A percentile compares a stretch with the other conserved stretches of the same genome.
phyloP scores from a whole-genome alignment of 2,113 vertebrate species.

The Drymodes brunneopygia region DNA sequence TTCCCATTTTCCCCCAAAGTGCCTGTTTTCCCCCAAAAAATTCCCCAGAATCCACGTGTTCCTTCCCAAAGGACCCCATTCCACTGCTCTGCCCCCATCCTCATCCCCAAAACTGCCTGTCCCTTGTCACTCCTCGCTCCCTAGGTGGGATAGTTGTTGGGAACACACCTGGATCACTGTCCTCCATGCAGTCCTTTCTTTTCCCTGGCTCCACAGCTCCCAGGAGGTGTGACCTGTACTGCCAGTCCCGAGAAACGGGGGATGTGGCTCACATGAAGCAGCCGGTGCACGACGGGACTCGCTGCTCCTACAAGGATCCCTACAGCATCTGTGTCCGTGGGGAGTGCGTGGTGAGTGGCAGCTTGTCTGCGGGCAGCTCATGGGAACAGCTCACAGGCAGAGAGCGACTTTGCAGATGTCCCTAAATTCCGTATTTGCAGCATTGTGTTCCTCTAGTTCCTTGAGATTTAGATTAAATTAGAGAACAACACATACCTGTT shows the following conservation, averaged over 20 bases:
- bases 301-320: constrained; percentile 92
- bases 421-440: background rate
- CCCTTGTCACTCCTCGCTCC: background rate
- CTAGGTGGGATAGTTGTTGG: background rate
- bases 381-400: fast-evolving
- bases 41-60: fast-evolving
- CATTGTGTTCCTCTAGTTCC: background rate
- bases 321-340: constrained; percentile 94
- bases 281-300: constrained; percentile 90
- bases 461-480: background rate
- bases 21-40: background rate
- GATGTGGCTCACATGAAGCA: constrained; percentile 90
- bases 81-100: background rate
- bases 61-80: background rate
- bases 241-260: constrained; percentile 87
- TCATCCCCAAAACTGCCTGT: background rate
- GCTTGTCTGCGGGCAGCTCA: background rate
- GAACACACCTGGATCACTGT: background rate
- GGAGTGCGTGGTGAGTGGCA: constrained; percentile 90
- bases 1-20: background rate
- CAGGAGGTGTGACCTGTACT: constrained; percentile 93
- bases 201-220: constrained; percentile 68
- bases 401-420: background rate
- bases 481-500: background rate
- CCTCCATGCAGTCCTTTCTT: background rate